Conservation (phyloP, 1,140 invertebrate genomes). For the Heliconius himera region DNA sequence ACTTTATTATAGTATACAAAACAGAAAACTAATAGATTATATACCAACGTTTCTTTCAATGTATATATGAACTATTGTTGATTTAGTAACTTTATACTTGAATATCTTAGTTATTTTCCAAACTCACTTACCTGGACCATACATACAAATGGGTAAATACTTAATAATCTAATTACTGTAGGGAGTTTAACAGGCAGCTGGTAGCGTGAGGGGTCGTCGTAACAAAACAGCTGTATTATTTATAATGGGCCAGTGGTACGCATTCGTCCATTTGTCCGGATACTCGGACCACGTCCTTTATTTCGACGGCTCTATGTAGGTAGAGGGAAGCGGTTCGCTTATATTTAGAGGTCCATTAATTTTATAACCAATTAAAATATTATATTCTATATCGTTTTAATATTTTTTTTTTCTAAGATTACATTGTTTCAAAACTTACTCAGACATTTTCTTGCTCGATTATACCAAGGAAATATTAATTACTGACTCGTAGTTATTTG, state of each 20-base stretch:
- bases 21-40: no score
- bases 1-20: no score
- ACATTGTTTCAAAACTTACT: neutral
- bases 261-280: conserved; percentile 29
- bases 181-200: conserved; percentile 17
- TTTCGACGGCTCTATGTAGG: conserved; percentile 24
- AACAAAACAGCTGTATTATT: conserved; percentile 36
- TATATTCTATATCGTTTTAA: neutral
- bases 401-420: neutral
- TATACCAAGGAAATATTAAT: no score
- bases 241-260: conserved; percentile 25
- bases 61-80: neutral
- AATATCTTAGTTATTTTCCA: neutral
- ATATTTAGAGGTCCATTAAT: neutral
- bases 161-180: neutral
- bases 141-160: neutral
- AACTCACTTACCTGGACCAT: neutral
- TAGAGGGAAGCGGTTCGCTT: neutral
- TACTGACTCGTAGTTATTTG: no score
- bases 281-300: conserved; percentile 22
- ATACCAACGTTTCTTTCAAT: neutral
- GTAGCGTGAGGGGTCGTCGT: conserved; percentile 22
- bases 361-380: neutral
- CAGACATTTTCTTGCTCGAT: neutral
- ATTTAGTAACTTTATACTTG: neutral